A percentile compares a stretch with the other conserved stretches of the same genome.
Conservation (phyloP, 2,797 vertebrate species). For the Tragopan temminckii region DNA sequence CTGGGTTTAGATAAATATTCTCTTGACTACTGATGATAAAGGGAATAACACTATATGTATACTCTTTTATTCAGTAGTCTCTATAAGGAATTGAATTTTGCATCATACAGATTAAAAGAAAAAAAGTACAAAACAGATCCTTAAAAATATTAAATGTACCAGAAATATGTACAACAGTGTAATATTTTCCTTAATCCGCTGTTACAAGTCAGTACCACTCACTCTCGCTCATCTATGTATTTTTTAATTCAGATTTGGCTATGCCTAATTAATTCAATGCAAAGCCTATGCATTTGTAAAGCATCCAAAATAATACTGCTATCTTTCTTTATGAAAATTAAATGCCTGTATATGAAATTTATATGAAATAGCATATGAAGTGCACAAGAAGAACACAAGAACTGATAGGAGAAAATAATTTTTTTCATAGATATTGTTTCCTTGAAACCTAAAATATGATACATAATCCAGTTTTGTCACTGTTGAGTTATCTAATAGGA, state of each 20-base stretch:
- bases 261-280: neutral
- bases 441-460: neutral
- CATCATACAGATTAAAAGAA: neutral
- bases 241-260: neutral
- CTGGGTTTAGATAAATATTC: neutral
- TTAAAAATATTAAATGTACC: neutral
- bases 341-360: neutral
- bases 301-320: neutral
- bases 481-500: neutral
- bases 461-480: neutral
- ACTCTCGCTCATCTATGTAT: neutral
- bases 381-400: neutral
- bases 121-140: neutral
- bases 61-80: neutral
- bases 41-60: neutral
- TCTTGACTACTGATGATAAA: neutral
- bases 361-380: neutral
- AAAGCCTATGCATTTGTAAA: neutral
- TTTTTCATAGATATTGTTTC: rapidly evolving
- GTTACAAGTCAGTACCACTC: neutral
- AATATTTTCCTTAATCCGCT: neutral
- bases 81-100: neutral
- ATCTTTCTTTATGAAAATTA: neutral
- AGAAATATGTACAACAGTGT: neutral
- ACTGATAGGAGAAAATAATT: neutral